Percentiles rank a stretch among this genome's conserved stretches.
These are phyloP conservation scores for Bufo gargarizans DNA, from an alignment of 2,113 vertebrate species.

Conservation along the genomic window DNA sequence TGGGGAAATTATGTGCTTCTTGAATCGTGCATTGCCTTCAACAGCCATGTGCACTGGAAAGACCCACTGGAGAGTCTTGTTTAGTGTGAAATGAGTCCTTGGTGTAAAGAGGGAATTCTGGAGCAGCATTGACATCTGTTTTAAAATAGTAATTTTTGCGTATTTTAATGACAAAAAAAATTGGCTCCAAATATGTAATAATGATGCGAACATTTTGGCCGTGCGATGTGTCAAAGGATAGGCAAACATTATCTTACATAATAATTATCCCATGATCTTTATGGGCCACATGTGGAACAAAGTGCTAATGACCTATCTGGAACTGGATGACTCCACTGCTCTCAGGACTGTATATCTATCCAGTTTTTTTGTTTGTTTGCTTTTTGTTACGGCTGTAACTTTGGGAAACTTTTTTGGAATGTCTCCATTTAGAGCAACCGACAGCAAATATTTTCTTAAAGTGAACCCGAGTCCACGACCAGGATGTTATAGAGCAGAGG, in stretches of 20 bases:
- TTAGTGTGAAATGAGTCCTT: slow-evolving; percentile 46
- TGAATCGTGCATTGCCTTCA: slow-evolving; percentile 33
- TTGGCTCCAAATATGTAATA: slow-evolving; percentile 24
- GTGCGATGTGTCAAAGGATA: slow-evolving; percentile 16
- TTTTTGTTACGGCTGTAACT: not conserved
- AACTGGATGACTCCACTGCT: not conserved
- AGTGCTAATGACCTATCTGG: slow-evolving; percentile 20
- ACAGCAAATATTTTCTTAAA: not conserved
- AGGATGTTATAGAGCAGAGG: too few relatives aligned
- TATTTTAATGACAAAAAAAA: slow-evolving; percentile 55
- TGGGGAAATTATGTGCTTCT: slow-evolving; percentile 55
- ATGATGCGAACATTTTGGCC: slow-evolving; percentile 28
- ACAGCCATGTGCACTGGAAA: slow-evolving; percentile 48
- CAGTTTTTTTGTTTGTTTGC: too few relatives aligned
- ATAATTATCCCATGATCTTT: slow-evolving; percentile 22
- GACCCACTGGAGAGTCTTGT: slow-evolving; percentile 48
- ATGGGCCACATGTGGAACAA: not conserved
- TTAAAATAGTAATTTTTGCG: slow-evolving; percentile 48
- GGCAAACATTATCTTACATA: slow-evolving; percentile 30
- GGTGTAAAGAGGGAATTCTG: slow-evolving; percentile 34
- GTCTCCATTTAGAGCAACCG: not conserved
- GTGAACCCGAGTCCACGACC: too few relatives aligned
- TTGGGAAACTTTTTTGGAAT: not conserved
- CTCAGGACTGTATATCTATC: too few relatives aligned
- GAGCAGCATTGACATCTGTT: slow-evolving; percentile 53